Conservation (phyloP, 2,797 vertebrate genomes). For the Diglossa cyanea region DNA sequence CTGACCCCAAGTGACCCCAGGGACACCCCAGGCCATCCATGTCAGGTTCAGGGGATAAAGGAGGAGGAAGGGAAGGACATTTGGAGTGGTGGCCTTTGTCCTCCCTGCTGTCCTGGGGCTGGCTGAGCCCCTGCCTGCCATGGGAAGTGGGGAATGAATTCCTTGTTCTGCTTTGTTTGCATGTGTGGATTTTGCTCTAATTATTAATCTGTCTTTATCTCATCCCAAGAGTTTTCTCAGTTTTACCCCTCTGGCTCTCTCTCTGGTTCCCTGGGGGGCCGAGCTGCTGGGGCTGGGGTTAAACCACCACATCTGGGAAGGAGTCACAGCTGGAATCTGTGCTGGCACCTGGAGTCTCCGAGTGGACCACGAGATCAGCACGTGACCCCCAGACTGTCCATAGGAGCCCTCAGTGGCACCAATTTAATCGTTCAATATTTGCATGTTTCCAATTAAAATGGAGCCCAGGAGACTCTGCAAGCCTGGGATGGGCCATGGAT, state of each 20-base stretch:
- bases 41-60: not conserved
- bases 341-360: not conserved
- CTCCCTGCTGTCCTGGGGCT: not conserved
- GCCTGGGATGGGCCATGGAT: not conserved
- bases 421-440: not conserved
- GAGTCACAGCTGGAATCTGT: not conserved
- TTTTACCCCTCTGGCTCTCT: not conserved
- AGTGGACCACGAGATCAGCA: not conserved
- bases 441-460: not conserved
- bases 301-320: not conserved
- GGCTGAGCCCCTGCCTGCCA: not conserved
- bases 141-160: not conserved
- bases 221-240: not conserved
- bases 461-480: not conserved
- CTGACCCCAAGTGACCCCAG: not conserved
- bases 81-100: not conserved
- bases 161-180: not conserved
- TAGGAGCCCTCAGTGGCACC: not conserved
- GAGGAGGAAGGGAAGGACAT: not conserved
- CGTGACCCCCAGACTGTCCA: not conserved
- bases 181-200: not conserved
- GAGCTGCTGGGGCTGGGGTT: not conserved
- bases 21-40: not conserved
- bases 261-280: not conserved
- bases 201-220: not conserved